phyloP scores from a whole-genome alignment of 2,888 invertebrate species.

The Sesia bembeciformis region DNA sequence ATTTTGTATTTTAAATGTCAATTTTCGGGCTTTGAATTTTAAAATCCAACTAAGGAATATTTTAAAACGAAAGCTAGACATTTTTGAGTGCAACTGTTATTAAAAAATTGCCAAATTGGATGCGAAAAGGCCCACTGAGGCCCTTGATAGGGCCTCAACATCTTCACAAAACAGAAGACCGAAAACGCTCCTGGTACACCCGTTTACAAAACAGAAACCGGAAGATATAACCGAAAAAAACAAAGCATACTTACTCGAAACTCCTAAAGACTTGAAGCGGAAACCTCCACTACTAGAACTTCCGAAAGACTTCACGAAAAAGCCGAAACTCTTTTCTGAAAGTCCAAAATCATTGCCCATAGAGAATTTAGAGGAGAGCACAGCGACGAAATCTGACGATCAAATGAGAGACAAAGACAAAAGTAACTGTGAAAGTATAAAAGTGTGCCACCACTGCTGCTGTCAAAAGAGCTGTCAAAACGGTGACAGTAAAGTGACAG shows the following conservation, averaged over 20 bases:
- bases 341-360: not conserved
- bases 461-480: slow-evolving; percentile 9
- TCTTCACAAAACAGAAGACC: slow-evolving; percentile 14
- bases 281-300: slow-evolving; percentile 45
- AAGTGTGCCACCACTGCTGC: slow-evolving; percentile 4
- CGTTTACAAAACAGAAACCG: slow-evolving; percentile 17
- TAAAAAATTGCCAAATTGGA: slow-evolving; percentile 54
- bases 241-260: slow-evolving; percentile 49
- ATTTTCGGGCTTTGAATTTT: no score
- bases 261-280: slow-evolving; percentile 51
- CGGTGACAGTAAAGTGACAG: slow-evolving; percentile 6
- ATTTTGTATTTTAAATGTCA: no score
- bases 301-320: slow-evolving; percentile 42
- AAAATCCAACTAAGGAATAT: no score
- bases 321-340: slow-evolving; percentile 35
- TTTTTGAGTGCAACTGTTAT: slow-evolving; percentile 3
- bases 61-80: no score
- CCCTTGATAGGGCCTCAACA: slow-evolving; percentile 49
- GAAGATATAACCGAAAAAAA: slow-evolving; percentile 12
- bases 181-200: slow-evolving; percentile 52
- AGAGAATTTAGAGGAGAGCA: not conserved
- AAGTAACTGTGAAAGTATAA: not conserved
- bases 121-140: slow-evolving; percentile 37
- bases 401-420: not conserved
- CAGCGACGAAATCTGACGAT: not conserved